phyloP scores from a whole-genome alignment of 1,140 invertebrate genomes.

The Glossosoma conforme region DNA sequence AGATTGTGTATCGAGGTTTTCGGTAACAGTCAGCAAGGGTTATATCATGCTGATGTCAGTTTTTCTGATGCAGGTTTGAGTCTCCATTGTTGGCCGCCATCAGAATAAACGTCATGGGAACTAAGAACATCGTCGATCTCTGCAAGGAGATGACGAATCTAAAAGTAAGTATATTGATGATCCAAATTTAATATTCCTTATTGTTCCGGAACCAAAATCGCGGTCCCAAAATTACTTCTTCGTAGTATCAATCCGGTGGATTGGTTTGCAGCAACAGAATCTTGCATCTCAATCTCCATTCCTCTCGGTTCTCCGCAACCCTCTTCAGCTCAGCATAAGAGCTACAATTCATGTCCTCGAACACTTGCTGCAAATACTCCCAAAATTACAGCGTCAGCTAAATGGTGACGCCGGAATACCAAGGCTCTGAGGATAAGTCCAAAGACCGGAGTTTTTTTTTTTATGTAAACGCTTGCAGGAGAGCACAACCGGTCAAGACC shows the following conservation, averaged over 20 bases:
- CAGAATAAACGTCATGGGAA: conserved; percentile 52
- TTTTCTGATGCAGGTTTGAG: conserved; percentile 57
- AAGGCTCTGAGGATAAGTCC: too few species aligned
- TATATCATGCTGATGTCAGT: not conserved
- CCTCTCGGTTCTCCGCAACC: too few species aligned
- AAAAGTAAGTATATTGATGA: conserved; percentile 40
- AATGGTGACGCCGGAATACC: too few species aligned
- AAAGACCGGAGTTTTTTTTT: too few species aligned
- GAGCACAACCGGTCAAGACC: too few species aligned
- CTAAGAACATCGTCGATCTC: conserved; percentile 47
- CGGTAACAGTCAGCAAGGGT: not conserved
- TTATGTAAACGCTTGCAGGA: too few species aligned
- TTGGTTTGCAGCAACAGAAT: not conserved
- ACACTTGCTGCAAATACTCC: too few species aligned
- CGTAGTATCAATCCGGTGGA: not conserved
- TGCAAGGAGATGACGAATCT: conserved; percentile 56
- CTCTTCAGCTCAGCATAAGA: too few species aligned
- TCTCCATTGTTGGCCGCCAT: conserved; percentile 58
- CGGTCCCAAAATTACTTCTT: not conserved
- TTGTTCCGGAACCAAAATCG: not conserved
- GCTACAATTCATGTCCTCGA: too few species aligned
- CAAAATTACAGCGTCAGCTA: too few species aligned
- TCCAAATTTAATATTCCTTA: not conserved
- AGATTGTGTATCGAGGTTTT: not conserved
- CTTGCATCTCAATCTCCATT: too few species aligned